Base-by-base conservation (phyloP, 2,113 vertebrate species). In the Oryzias javanicus region DNA sequence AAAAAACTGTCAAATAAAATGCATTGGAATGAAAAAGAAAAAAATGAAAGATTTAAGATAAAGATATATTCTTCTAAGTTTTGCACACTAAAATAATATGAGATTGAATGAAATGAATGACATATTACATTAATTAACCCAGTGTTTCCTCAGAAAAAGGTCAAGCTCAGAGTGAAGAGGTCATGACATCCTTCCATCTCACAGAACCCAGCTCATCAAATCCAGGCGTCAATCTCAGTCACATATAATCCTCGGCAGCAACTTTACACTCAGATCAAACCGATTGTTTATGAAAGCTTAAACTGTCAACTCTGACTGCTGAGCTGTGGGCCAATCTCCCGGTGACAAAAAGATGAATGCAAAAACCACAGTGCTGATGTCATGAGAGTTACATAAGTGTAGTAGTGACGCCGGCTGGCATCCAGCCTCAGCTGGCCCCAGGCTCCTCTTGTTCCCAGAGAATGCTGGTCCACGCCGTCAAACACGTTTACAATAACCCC, bases 331-430 rank as follows among this genome's bases (percentile, higher is more conserved):
- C 6, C 44, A 14, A 18, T 20, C 3, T 1, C 50, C 35, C 42
- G 16, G 42, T 53, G 25, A 57, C 59, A 55, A 20, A 49, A 22
- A 56, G 7, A 61, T 44, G 25, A 46, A 40, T 0, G 3, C 49
- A 54, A 14, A 19, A 35, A 35, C 8, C 60, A 29, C 0, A 1
- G 75, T 70, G 59, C 68, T 67, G 72, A 74, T 53, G 49, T 74
- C 70, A 82, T 79, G 69, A 75, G 75, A 18, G 62, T 88, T 89
- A 45, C 15, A 53, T 87, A 90, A 89, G 4, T 3, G 41, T 2
- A 17, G 19, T 52, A 19, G 35, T 76, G 80, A 79, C 35, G 66
- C 64, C 64, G 47, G 55, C n/a, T 5, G 20, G 60, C 29, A 46
- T 52, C 50, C 67, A 6, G 24, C 47, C 58, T 4, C 44, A 69